phyloP scores from a whole-genome alignment of 2,888 invertebrate species.

The Linnaemya vulpina region DNA sequence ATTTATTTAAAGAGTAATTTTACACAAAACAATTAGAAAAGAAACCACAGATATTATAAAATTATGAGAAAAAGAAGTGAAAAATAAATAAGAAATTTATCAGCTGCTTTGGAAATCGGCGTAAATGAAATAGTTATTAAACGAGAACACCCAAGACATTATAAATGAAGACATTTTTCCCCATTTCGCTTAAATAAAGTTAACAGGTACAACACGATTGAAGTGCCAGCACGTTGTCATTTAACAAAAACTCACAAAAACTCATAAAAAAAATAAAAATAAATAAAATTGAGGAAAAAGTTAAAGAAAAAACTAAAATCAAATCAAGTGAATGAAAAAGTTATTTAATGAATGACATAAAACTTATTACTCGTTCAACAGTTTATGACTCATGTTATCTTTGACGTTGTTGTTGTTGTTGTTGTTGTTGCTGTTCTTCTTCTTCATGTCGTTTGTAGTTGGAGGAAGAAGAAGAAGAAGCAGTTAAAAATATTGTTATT shows the following conservation, averaged over 20 bases:
- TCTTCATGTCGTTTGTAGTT: no score
- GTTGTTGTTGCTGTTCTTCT: background rate
- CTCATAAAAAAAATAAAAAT: no score
- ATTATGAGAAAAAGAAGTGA: no score
- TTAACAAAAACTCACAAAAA: constrained; percentile 17
- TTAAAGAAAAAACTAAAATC: background rate
- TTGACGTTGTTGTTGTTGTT: constrained; percentile 10
- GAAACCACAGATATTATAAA: constrained; percentile 2
- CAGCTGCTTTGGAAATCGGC: constrained; percentile 24
- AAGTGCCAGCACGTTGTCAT: constrained; percentile 64
- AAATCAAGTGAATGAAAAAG: constrained; percentile 36
- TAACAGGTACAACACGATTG: constrained; percentile 56
- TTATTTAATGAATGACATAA: constrained; percentile 68
- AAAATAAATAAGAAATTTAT: constrained; percentile 16
- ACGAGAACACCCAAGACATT: constrained; percentile 62
- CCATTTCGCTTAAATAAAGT: constrained; percentile 23
- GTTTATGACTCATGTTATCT: constrained; percentile 63
- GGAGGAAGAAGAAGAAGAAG: constrained; percentile 34
- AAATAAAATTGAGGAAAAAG: constrained; percentile 2
- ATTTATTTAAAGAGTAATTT: constrained; percentile 59
- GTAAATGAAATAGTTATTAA: constrained; percentile 31
- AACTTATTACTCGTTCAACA: constrained; percentile 61
- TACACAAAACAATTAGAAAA: background rate
- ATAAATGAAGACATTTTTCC: constrained; percentile 17
- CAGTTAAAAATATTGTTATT: constrained; percentile 40